Evolutionary conservation across 2,888 invertebrate species (phyloP), one percentile per base, ranked within the genome.

Genomic region (Macaria liturata): DNA sequence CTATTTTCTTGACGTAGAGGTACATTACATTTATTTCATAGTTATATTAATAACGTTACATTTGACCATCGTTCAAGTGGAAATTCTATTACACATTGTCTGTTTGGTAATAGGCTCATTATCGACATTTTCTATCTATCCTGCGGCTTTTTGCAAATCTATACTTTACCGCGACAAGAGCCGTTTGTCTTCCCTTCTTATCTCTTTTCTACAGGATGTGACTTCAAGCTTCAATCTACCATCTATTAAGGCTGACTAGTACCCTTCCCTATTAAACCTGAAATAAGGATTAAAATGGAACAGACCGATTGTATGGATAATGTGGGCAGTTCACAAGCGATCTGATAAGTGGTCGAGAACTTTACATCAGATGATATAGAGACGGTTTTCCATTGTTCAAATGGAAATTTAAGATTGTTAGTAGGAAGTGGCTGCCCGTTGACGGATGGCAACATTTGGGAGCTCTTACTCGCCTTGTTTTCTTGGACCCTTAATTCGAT

Each of bases 401-500:
- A 31, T 4, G 53, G 62, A 9, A 66, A 55, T 66, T 63, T 65
- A 65, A 71, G 65, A 48, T 70, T 68, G 72, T 74, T 70, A 53
- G 57, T 49, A 51, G 69, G 68, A 76, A 82, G 80, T 82, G 77
- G 82, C 75, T 75, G 75, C 74, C 73, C 74, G 81, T 77, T 83
- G 85, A 87, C 84, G 82, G 84, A 87, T 84, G 86, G 80, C 80
- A 80, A 80, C 83, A 80, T 70, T 75, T 74, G 68, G 78, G 78
- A 78, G 80, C 76, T 80, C 80, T 84, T 82, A 84, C 83, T 85
- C 79, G 78, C 74, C 74, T 75, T 84, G 85, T 84, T 84, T 81
- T 80, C 81, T 79, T 75, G 76, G 80, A 75, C 80, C 83, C 80
- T 75, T 83, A 83, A 84, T 80, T 84, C 80, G 82, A 84, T 85